These are phyloP conservation scores for Gephyroberyx darwinii DNA, from an alignment of 2,797 vertebrate species.

Conservation along the genomic window DNA sequence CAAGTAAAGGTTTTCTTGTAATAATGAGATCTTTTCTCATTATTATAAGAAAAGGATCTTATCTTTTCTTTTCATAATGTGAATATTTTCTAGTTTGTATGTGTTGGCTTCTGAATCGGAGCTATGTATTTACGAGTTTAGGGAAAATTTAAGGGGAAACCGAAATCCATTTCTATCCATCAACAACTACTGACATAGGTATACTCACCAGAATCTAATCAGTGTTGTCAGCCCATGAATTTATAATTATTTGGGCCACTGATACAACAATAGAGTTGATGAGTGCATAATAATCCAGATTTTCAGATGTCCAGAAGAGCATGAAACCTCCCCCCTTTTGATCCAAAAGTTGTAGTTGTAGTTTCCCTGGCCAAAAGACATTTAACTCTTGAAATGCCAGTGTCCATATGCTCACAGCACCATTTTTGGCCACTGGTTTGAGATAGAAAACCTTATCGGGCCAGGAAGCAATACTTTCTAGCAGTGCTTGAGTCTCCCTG, in stretches of 20 bases:
- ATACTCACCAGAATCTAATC: too few species aligned
- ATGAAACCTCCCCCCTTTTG: not conserved
- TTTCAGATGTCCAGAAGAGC: not conserved
- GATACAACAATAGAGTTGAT: not conserved
- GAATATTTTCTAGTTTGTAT: constrained; percentile 22
- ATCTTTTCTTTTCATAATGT: constrained; percentile 5
- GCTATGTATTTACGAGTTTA: not conserved
- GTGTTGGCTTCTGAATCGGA: constrained; percentile 11
- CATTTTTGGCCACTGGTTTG: not conserved
- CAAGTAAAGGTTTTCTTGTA: not conserved
- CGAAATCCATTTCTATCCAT: not conserved
- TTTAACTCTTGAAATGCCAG: constrained; percentile 2
- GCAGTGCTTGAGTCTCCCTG: not conserved
- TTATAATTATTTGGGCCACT: too few species aligned
- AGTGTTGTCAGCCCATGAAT: too few species aligned
- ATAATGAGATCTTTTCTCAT: constrained; percentile 26
- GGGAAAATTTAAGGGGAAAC: not conserved
- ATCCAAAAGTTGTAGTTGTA: not conserved
- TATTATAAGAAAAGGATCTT: not conserved
- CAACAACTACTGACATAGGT: too few species aligned
- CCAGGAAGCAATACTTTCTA: not conserved
- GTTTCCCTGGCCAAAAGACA: not conserved
- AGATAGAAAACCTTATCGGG: too few species aligned
- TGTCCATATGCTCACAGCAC: not conserved
- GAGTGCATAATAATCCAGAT: not conserved